These are phyloP conservation scores for Thunnus thynnus DNA, from an alignment of 2,113 vertebrate species.

Conservation along the genomic window DNA sequence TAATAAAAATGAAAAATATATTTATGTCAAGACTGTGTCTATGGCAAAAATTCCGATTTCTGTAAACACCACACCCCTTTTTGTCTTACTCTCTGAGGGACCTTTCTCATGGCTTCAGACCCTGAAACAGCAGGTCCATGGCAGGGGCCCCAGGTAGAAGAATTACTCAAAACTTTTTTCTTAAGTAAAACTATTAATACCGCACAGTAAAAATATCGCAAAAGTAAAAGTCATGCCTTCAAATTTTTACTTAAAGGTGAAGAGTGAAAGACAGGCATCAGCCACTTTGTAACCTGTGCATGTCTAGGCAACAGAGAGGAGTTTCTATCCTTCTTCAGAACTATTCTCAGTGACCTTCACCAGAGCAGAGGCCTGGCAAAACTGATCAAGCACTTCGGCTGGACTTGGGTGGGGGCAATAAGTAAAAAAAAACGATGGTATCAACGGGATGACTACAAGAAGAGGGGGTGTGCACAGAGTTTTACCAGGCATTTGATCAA, in stretches of 20 bases:
- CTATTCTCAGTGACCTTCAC: conserved; percentile 85
- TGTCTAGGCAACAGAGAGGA: conserved; percentile 84
- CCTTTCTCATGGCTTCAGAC: background rate
- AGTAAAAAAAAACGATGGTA: conserved; percentile 61
- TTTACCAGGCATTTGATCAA: conserved; percentile 73
- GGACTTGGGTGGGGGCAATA: conserved; percentile 87
- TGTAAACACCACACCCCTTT: background rate
- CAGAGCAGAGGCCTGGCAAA: conserved; percentile 85
- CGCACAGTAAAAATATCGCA: no score
- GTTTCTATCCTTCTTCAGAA: conserved; percentile 86
- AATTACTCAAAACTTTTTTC: no score
- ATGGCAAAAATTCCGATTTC: background rate
- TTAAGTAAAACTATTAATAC: no score
- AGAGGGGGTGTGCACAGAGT: conserved; percentile 84
- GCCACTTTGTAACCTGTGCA: conserved; percentile 86
- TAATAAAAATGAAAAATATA: background rate
- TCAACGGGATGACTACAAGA: conserved; percentile 78
- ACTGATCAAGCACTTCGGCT: conserved; percentile 83
- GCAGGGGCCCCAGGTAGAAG: no score
- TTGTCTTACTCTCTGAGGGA: background rate
- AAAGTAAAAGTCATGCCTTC: no score
- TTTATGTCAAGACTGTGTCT: background rate
- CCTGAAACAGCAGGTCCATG: background rate
- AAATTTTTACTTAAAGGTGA: no score
- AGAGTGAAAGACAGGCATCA: conserved; percentile 55